Evolutionary conservation across 1,140 invertebrate genomes (phyloP).

Genomic region (Lepidurus apus): DNA sequence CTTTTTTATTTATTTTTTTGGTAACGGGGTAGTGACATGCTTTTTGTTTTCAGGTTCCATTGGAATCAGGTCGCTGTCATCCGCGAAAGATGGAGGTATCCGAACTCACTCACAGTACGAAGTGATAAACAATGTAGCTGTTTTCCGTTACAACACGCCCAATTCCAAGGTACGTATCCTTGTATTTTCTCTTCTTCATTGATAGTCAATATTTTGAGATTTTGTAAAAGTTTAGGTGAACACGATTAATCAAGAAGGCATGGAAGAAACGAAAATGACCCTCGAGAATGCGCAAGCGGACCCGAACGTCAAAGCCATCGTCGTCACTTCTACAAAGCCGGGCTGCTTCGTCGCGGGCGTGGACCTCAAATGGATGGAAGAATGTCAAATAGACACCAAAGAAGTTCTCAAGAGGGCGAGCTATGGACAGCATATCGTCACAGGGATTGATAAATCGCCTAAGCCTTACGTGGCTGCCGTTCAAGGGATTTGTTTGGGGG

Average conservation of each 20-base stretch:
- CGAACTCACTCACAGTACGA: background rate
- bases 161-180: slow-evolving; percentile 1
- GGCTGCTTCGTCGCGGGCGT: slow-evolving; percentile 53
- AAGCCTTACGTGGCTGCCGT: slow-evolving; percentile 55
- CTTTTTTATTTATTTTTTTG: background rate
- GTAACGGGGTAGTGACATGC: background rate
- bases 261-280: background rate
- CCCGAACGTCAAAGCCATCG: slow-evolving; percentile 44
- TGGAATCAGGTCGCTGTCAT: background rate
- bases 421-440: slow-evolving; percentile 47
- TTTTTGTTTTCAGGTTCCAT: background rate
- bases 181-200: too few species aligned
- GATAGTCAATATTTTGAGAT: background rate
- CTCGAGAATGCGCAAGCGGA: background rate
- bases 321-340: slow-evolving; percentile 51
- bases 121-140: background rate
- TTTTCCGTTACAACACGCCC: background rate
- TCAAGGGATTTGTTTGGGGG: slow-evolving; percentile 52
- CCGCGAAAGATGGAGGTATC: background rate
- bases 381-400: slow-evolving; percentile 42
- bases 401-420: slow-evolving; percentile 44
- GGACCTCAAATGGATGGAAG: slow-evolving; percentile 48
- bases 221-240: background rate
- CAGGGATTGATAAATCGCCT: slow-evolving; percentile 44
- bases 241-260: background rate